phyloP scores from a whole-genome alignment of 2,797 vertebrate species.

The Muraenolepis orangiensis region DNA sequence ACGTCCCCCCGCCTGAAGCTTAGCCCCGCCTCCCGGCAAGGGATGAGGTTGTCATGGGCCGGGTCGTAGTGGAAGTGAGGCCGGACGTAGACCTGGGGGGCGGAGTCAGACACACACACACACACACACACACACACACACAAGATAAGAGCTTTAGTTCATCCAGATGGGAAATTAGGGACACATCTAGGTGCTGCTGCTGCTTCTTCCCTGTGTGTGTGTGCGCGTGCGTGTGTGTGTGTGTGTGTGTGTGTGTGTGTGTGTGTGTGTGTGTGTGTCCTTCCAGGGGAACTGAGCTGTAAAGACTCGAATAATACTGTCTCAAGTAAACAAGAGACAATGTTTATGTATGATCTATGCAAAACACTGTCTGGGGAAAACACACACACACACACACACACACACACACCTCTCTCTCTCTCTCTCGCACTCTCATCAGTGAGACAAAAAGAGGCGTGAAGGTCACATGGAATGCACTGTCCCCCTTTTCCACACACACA shows the following conservation, averaged over 20 bases:
- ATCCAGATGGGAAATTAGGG: background rate
- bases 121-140: background rate
- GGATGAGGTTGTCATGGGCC: conserved; percentile 90
- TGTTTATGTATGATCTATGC: background rate
- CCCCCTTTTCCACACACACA: conserved; percentile 21
- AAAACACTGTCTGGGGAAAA: background rate
- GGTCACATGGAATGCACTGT: conserved; percentile 17
- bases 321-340: background rate
- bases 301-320: background rate
- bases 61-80: conserved; percentile 98
- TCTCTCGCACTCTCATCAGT: background rate
- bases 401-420: background rate
- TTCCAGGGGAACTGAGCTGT: background rate
- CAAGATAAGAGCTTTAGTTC: background rate
- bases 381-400: background rate
- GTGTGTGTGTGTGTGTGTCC: background rate
- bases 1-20: conserved; percentile 90
- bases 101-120: background rate
- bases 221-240: background rate
- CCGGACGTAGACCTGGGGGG: conserved; percentile 88
- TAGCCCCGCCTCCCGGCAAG: conserved; percentile 95
- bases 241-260: background rate
- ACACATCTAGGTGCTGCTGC: no score
- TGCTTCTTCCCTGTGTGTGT: no score
- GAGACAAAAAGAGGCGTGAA: background rate